Evolutionary conservation across 1,140 invertebrate species (phyloP), one percentile per base, ranked within the genome.

Genomic region (Argopecten irradians): DNA sequence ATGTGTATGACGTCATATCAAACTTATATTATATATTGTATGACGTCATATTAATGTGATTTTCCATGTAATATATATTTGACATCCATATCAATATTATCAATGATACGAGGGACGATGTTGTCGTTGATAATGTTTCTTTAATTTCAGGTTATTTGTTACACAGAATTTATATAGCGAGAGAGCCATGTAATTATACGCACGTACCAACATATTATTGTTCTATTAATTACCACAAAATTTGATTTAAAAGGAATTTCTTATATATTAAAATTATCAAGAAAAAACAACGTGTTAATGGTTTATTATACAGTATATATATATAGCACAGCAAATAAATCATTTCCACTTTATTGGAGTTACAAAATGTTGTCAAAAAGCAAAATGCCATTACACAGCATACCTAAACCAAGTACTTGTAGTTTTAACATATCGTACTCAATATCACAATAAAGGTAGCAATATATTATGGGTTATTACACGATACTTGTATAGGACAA

Each of bases 241-340:
- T 71, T 71, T n/a, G 22, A 3, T 46, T 46, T 46, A 46, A 71
- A 28, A 71, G n/a, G 55, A 71, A 71, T 71, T 71, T 28, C 55
- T 71, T 71, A 71, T 71, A 71, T n/a, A 71, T 71, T 71, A 71
- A 71, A 71, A 28, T 28, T 71, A 11, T 71, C 55, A 71, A 71
- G n/a, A n/a, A 71, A 71, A 71, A 22, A 71, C 55, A 8, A 28
- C 43, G 36, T 39, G 36, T 39, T 39, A 39, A 39, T 39, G 13
- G 5, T 39, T 39, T 39, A n/a, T n/a, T n/a, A n/a, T n/a, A n/a
- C n/a, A n/a, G n/a, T n/a, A n/a, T n/a, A n/a, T n/a, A n/a, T n/a
- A n/a, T n/a, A n/a, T n/a, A n/a, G n/a, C n/a, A n/a, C n/a, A n/a
- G n/a, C n/a, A n/a, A n/a, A n/a, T n/a, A n/a, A n/a, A n/a, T n/a